Evolutionary conservation across 1,140 invertebrate species (phyloP).

Genomic region (Drosophila pseudoananassae): DNA sequence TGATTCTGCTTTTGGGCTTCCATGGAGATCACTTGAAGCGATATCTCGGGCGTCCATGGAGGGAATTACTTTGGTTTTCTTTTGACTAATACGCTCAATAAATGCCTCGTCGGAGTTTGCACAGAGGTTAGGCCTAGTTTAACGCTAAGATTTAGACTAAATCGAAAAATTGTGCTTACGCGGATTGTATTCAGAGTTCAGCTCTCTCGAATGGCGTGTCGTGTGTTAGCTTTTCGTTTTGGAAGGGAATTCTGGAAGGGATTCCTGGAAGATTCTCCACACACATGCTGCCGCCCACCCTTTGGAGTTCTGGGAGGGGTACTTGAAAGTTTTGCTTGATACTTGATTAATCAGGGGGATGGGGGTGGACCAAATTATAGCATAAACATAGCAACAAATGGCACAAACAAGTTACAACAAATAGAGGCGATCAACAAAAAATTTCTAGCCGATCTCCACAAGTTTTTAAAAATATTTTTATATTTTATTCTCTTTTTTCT

Average conservation of each 20-base stretch:
- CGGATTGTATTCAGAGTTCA: slow-evolving; percentile 63
- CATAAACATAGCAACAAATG: slow-evolving; percentile 19
- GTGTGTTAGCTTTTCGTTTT: slow-evolving; percentile 50
- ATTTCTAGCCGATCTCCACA: slow-evolving; percentile 42
- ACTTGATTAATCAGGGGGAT: slow-evolving; percentile 2
- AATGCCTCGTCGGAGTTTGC: slow-evolving; percentile 60
- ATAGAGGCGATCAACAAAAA: slow-evolving; percentile 54
- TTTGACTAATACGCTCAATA: slow-evolving; percentile 71
- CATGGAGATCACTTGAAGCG: slow-evolving; percentile 30
- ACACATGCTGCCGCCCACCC: slow-evolving; percentile 34
- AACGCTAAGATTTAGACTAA: slow-evolving; percentile 69
- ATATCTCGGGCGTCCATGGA: slow-evolving; percentile 37
- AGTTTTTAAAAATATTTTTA: not conserved
- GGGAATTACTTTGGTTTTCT: slow-evolving; percentile 27
- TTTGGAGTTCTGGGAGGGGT: slow-evolving; percentile 2
- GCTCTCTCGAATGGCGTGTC: slow-evolving; percentile 51
- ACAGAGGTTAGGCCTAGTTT: slow-evolving; percentile 65
- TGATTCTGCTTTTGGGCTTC: slow-evolving; percentile 9
- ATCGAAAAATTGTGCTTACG: slow-evolving; percentile 79
- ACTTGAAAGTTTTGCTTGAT: slow-evolving; percentile 74
- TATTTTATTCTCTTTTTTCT: not conserved
- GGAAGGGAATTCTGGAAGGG: slow-evolving; percentile 26
- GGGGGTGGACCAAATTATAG: slow-evolving; percentile 13
- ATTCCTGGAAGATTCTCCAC: slow-evolving; percentile 22
- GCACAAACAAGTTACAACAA: slow-evolving; percentile 21